Evolutionary conservation across 2,113 vertebrate genomes (phyloP), one percentile per base, ranked within the genome.

Genomic region (Cervus canadensis): DNA sequence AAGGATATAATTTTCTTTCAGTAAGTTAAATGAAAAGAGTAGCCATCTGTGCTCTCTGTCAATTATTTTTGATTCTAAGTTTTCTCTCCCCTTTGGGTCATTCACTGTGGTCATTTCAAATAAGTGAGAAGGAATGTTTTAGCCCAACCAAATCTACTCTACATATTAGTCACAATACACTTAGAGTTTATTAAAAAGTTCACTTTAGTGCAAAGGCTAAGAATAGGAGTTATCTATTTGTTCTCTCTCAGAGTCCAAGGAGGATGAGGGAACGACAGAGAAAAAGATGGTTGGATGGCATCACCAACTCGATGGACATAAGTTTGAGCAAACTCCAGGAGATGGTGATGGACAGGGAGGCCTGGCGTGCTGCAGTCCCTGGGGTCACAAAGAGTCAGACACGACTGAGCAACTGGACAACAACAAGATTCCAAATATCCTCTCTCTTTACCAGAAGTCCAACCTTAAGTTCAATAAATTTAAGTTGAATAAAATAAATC

Each of bases 201-300:
- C 13, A 36, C 84, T 92, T 95, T 76, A 94, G 87, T 87, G 25
- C 19, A 91, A 82, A 87, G 43, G 76, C 48, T 92, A 90, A 94
- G 50, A 91, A 54, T 15, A 54, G 7, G 50, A 3, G 28, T 74
- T 52, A 89, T n/a, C 30, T 62, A 48, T 43, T 57, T 45, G 33
- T 74, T 90, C 50, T 85, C 81, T 92, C 30, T 19, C 81, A 43
- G 1, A 83, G 48, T 57, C 14, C 43, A 71, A 40, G 67, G 33
- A 71, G 64, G 67, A 40, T 0, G 9, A 74, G 36, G 36, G 21
- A 11, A 74, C 0, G 5, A 40, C n/a, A 74, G 36, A 71, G 19
- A 36, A 23, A 23, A 40, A 74, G 10, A 74, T 40, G 67, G n/a
- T 40, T 40, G 36, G 67, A 74, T 40, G 67, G n/a, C 67, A 74